These are phyloP conservation scores for Nomada fabriciana DNA, from an alignment of 2,888 invertebrate species.

Conservation along the genomic window DNA sequence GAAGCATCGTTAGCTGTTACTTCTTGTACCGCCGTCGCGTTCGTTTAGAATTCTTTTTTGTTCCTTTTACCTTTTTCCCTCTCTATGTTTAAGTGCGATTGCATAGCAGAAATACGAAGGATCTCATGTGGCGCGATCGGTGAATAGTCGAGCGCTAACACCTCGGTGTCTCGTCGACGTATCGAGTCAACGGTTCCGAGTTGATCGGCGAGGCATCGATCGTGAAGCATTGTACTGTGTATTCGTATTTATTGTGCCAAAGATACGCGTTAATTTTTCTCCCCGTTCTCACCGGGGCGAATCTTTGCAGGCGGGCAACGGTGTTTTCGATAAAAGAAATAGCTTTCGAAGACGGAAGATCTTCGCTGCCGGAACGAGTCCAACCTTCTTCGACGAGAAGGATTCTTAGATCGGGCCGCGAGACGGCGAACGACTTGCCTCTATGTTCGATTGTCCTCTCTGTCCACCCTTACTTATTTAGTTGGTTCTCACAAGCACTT, in stretches of 20 bases:
- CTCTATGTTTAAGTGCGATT: conserved; percentile 24
- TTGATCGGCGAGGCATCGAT: conserved; percentile 10
- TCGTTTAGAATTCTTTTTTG: conserved; percentile 24
- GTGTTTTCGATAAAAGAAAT: background rate
- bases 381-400: background rate
- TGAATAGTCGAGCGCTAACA: conserved; percentile 16
- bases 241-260: conserved; percentile 82
- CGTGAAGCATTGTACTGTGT: conserved; percentile 44
- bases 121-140: conserved; percentile 63
- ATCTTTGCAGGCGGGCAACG: background rate
- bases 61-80: background rate
- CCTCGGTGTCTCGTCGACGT: conserved; percentile 16
- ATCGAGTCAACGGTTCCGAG: background rate
- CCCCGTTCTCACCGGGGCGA: conserved; percentile 40
- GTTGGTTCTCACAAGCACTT: conserved; percentile 28
- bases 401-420: background rate
- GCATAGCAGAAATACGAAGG: conserved; percentile 49
- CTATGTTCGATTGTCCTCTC: background rate
- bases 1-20: conserved; percentile 62
- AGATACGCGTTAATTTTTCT: conserved; percentile 75
- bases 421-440: background rate
- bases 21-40: conserved; percentile 27
- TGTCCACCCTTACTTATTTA: conserved; percentile 10
- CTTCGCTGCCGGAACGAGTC: background rate
- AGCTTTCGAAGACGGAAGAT: background rate